These are phyloP conservation scores for Tylochromis polylepis DNA, from an alignment of 2,113 vertebrate species.

Conservation along the genomic window DNA sequence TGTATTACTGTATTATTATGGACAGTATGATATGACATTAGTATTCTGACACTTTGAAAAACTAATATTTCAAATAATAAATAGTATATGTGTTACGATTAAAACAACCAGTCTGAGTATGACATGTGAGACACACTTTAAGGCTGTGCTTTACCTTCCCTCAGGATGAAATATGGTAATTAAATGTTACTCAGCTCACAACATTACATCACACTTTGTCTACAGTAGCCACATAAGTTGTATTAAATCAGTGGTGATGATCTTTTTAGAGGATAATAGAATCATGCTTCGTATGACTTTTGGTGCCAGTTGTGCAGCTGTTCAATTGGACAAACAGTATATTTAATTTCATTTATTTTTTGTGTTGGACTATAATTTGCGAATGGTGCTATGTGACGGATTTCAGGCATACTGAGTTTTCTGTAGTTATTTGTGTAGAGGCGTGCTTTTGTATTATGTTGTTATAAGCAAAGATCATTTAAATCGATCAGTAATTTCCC, in stretches of 20 bases:
- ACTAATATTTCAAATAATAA: neutral
- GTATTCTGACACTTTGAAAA: neutral
- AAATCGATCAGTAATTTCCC: neutral
- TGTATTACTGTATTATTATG: neutral
- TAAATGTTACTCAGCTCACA: neutral
- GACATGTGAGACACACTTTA: neutral
- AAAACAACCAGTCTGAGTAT: neutral
- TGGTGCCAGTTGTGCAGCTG: neutral
- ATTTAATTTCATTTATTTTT: neutral
- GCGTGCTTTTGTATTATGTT: neutral
- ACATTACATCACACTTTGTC: neutral
- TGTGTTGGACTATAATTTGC: neutral
- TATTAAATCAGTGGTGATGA: neutral
- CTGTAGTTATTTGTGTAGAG: neutral
- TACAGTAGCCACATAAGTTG: neutral
- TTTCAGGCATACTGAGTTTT: neutral
- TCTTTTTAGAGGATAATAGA: neutral
- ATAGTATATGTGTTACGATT: neutral
- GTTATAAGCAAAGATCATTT: neutral
- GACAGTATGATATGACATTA: neutral
- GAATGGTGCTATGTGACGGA: neutral
- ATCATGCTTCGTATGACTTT: neutral
- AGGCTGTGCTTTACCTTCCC: neutral
- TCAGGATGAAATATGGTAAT: neutral
- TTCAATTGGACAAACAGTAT: neutral